Evolutionary conservation across 2,113 vertebrate genomes (phyloP), one percentile per base, ranked within the genome.

Genomic region (Erythrolamprus reginae): DNA sequence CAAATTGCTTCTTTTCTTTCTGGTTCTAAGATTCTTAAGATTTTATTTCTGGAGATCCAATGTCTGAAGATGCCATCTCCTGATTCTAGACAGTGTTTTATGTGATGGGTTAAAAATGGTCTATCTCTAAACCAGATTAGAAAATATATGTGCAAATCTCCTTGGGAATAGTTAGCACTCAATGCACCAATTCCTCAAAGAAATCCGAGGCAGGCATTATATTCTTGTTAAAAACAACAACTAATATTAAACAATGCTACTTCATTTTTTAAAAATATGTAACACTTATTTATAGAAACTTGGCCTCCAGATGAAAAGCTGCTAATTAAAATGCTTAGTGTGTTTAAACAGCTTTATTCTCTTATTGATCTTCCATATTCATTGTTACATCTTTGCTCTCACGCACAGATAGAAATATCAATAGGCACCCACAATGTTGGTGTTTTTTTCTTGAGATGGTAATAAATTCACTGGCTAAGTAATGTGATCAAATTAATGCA

Each of bases 321-420:
- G 26, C 55, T 87, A 94, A 92, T 92, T 92, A 89, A 85, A 93
- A 93, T 21, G 86, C 48, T 89, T 93, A 84, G 33, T 77, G 94
- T 93, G 86, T 88, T 87, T 91, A 94, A 92, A 3, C 89, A 56
- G 38, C 52, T 42, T 94, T 93, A 93, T 84, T 83, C 6, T 84
- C 92, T 89, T 91, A 93, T 90, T 70, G 93, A 33, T 61, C 95
- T 92, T 93, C 82, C 90, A 52, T 23, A 61, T 91, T 95, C 90
- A 93, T 93, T 58, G 88, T 90, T 89, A 84, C 48, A 50, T 91
- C 47, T 82, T 42, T 51, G 87, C 93, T 90, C 1, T 0, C 86
- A 88, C 26, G 12, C 61, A 48, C n/a, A 85, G 56, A 90, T 7
- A 65, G 45, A 38, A 88, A 61, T 33, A 55, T 93, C 93, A 48